Evolutionary conservation across 1,140 invertebrate species (phyloP).

Genomic region (Procambarus virginalis): DNA sequence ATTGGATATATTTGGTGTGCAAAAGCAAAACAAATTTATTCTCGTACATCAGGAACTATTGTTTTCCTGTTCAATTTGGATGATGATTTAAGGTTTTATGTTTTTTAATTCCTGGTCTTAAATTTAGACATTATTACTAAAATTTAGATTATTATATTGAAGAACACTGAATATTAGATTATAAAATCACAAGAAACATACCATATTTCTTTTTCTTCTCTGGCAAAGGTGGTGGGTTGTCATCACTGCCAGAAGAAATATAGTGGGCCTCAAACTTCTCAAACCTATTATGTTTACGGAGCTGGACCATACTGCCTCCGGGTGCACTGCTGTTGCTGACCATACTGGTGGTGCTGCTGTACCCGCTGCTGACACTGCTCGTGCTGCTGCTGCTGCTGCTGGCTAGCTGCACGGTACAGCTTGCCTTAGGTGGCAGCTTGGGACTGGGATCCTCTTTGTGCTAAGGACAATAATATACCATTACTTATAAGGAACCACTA

Average conservation of each 20-base stretch:
- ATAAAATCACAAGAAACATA: slow-evolving; percentile 72
- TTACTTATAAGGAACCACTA: neutral
- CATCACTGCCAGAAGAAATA: neutral
- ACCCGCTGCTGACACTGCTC: slow-evolving; percentile 34
- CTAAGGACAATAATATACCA: neutral
- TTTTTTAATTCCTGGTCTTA: too few relatives aligned
- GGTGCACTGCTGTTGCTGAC: slow-evolving; percentile 21
- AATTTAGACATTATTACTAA: too few relatives aligned
- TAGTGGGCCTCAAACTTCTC: slow-evolving; percentile 5
- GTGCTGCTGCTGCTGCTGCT: slow-evolving; percentile 53
- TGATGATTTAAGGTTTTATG: too few relatives aligned
- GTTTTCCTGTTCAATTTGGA: too few relatives aligned
- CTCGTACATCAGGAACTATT: too few relatives aligned
- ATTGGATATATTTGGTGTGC: too few relatives aligned
- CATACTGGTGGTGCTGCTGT: slow-evolving; percentile 26
- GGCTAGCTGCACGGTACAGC: neutral
- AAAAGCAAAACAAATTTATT: too few relatives aligned
- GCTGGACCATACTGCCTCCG: slow-evolving; percentile 17
- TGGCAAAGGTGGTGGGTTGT: slow-evolving; percentile 87
- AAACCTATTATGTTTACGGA: slow-evolving; percentile 2
- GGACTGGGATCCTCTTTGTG: slow-evolving; percentile 45
- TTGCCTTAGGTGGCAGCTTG: slow-evolving; percentile 40
- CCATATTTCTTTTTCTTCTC: slow-evolving; percentile 95
- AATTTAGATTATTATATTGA: too few relatives aligned
- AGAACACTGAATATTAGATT: too few relatives aligned